A percentile compares a stretch with the other conserved stretches of the same genome.
phyloP scores from a whole-genome alignment of 2,888 invertebrate species.

The Xestoiulus laeticollis region DNA sequence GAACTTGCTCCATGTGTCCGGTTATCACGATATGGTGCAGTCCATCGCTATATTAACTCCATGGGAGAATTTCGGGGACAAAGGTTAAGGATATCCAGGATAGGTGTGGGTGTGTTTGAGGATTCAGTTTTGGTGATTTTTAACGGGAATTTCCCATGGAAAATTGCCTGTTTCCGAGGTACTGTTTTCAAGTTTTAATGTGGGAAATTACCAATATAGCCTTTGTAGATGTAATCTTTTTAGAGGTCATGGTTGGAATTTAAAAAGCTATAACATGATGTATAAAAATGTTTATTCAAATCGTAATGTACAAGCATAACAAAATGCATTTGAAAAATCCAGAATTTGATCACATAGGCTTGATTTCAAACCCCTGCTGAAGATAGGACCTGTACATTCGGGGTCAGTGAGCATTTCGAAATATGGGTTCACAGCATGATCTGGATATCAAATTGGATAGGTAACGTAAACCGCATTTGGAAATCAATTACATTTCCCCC shows the following conservation, averaged over 20 bases:
- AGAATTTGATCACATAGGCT: too few relatives aligned
- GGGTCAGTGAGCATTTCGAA: neutral
- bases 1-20: neutral
- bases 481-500: neutral
- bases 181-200: too few relatives aligned
- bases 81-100: constrained; percentile 16
- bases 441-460: neutral
- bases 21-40: neutral
- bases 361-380: too few relatives aligned
- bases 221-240: too few relatives aligned
- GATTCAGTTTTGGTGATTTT: neutral
- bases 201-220: too few relatives aligned
- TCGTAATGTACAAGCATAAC: too few relatives aligned
- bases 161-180: too few relatives aligned
- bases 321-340: too few relatives aligned
- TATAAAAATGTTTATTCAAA: too few relatives aligned
- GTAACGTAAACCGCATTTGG: neutral
- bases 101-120: neutral
- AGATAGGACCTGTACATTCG: neutral
- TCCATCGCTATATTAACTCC: neutral
- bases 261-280: too few relatives aligned
- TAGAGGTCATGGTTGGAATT: too few relatives aligned
- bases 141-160: neutral
- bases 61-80: neutral
- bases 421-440: neutral